Evolutionary conservation across 2,113 vertebrate genomes (phyloP).

Genomic region (Lycocorax pyrrhopterus): DNA sequence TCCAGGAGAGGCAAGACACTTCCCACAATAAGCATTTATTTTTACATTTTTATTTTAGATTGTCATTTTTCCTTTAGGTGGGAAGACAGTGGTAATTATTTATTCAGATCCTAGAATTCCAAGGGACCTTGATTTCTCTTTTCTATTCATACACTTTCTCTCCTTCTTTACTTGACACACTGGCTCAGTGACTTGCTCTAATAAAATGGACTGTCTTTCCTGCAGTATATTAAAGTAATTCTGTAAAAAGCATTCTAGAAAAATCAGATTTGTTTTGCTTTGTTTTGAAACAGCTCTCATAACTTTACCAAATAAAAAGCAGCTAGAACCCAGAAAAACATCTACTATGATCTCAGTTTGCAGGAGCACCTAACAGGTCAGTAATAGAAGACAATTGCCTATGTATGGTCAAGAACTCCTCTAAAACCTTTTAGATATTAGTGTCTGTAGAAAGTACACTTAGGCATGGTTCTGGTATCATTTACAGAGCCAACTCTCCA

Average conservation of each 20-base stretch:
- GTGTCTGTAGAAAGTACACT: neutral
- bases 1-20: neutral
- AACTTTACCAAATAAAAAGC: neutral
- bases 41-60: neutral
- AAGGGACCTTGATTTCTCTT: neutral
- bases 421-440: neutral
- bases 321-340: neutral
- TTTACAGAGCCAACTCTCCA: neutral
- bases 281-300: neutral
- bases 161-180: neutral
- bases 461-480: neutral
- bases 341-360: neutral
- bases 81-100: neutral
- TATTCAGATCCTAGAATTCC: neutral
- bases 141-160: neutral
- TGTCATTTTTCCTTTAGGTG: neutral
- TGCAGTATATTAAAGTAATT: neutral
- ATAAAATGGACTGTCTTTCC: neutral
- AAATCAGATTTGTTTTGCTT: neutral
- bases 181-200: neutral
- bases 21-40: neutral
- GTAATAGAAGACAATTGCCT: neutral
- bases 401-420: neutral
- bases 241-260: neutral
- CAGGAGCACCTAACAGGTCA: neutral